phyloP scores from a whole-genome alignment of 1,140 invertebrate genomes.

The Trichogramma pretiosum region DNA sequence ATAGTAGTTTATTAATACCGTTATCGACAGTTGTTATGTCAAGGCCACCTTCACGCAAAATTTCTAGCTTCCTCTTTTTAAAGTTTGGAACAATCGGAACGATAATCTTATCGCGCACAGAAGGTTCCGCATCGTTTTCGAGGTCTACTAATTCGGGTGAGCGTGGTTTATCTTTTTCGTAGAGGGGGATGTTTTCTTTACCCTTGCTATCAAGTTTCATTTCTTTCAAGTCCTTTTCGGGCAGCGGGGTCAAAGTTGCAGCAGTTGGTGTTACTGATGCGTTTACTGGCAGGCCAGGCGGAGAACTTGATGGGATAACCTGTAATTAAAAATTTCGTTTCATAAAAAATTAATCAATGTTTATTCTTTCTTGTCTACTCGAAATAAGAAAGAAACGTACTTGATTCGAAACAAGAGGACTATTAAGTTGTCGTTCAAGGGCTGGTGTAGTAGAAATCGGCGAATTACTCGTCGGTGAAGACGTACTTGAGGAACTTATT shows the following conservation, averaged over 20 bases:
- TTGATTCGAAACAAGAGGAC: slow-evolving; percentile 38
- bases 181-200: slow-evolving; percentile 51
- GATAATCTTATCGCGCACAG: slow-evolving; percentile 31
- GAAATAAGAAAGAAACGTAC: slow-evolving; percentile 11
- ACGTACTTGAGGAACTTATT: slow-evolving; percentile 36
- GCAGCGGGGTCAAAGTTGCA: slow-evolving; percentile 37
- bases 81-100: slow-evolving; percentile 45
- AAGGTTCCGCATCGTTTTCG: slow-evolving; percentile 42
- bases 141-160: slow-evolving; percentile 58
- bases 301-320: slow-evolving; percentile 26
- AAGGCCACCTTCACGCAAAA: slow-evolving; percentile 60
- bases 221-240: slow-evolving; percentile 41
- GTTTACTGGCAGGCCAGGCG: slow-evolving; percentile 29
- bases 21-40: slow-evolving; percentile 58
- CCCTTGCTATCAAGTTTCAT: slow-evolving; percentile 40
- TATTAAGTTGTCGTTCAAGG: slow-evolving; percentile 39
- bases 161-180: slow-evolving; percentile 42
- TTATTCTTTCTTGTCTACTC: not conserved
- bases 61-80: slow-evolving; percentile 64
- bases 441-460: slow-evolving; percentile 36
- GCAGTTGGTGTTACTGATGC: slow-evolving; percentile 38
- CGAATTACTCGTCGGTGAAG: slow-evolving; percentile 32
- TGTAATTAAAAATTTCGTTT: not conserved
- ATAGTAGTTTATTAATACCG: slow-evolving; percentile 13
- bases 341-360: not conserved